Evolutionary conservation across 1,140 invertebrate genomes (phyloP).

Genomic region (Neoseiulus cucumeris): DNA sequence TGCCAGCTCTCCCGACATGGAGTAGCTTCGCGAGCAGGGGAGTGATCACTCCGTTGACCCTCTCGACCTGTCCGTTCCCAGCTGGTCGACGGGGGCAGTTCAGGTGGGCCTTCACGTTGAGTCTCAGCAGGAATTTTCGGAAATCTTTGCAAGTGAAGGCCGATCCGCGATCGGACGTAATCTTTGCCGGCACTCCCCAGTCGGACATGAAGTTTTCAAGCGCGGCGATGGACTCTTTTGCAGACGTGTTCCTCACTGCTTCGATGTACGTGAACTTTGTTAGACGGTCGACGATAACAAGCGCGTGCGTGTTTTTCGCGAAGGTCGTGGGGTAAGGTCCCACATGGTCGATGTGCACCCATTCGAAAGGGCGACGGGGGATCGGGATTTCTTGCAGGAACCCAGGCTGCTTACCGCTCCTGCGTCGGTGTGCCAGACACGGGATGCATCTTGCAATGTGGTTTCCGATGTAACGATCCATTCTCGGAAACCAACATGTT

Average conservation of each 20-base stretch:
- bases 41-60: slow-evolving; percentile 3
- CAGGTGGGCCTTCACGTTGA: not conserved
- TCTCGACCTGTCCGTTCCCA: slow-evolving; percentile 11
- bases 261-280: too few species aligned
- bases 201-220: not conserved
- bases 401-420: too few species aligned
- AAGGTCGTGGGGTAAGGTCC: too few species aligned
- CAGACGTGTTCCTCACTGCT: not conserved
- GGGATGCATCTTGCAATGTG: too few species aligned
- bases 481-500: too few species aligned
- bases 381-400: too few species aligned
- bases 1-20: not conserved
- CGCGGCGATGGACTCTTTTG: not conserved
- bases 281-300: too few species aligned
- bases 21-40: not conserved
- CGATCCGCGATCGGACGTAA: not conserved
- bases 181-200: not conserved
- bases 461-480: too few species aligned
- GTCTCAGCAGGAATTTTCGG: not conserved
- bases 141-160: slow-evolving; percentile 1
- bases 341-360: too few species aligned
- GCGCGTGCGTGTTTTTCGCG: too few species aligned
- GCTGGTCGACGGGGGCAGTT: not conserved
- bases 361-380: too few species aligned
- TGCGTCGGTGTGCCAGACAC: too few species aligned